Conservation (phyloP, 2,888 invertebrate species). For the Lasius fuliginosus region DNA sequence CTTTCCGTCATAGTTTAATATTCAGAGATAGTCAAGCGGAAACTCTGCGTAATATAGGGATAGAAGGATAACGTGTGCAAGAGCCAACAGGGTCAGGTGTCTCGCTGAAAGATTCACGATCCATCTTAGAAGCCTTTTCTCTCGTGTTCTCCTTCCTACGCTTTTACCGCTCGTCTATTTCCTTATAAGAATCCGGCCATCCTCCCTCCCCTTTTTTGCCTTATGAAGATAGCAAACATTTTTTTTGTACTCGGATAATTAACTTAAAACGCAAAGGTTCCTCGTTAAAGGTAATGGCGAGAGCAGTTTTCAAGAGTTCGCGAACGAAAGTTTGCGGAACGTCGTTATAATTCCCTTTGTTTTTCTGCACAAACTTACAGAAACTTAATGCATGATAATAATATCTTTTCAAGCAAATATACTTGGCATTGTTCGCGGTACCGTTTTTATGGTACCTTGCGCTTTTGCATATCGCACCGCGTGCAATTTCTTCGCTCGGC, state of each 20-base stretch:
- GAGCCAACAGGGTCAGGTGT: conserved; percentile 32
- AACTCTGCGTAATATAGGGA: not conserved
- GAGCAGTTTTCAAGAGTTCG: not conserved
- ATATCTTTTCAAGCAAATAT: not conserved
- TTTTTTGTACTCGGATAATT: not conserved
- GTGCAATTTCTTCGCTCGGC: not conserved
- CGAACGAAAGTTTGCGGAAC: not conserved
- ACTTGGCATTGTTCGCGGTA: not conserved
- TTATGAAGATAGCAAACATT: not conserved
- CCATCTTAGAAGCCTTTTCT: conserved; percentile 1
- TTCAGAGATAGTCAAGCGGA: conserved; percentile 16
- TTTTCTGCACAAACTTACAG: not conserved
- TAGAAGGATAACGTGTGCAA: conserved; percentile 17
- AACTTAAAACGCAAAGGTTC: conserved; percentile 1
- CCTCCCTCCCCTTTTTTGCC: not conserved
- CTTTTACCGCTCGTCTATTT: conserved; percentile 5
- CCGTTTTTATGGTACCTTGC: not conserved
- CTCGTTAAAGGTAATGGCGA: not conserved
- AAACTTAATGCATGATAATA: not conserved
- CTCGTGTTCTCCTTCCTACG: not conserved
- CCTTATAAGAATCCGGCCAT: conserved; percentile 9
- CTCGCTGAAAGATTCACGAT: conserved; percentile 38
- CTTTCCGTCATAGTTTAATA: not conserved
- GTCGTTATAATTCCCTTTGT: not conserved
- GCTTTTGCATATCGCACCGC: not conserved